Evolutionary conservation across 2,113 vertebrate species (phyloP).

Genomic region (Ciconia stormi): DNA sequence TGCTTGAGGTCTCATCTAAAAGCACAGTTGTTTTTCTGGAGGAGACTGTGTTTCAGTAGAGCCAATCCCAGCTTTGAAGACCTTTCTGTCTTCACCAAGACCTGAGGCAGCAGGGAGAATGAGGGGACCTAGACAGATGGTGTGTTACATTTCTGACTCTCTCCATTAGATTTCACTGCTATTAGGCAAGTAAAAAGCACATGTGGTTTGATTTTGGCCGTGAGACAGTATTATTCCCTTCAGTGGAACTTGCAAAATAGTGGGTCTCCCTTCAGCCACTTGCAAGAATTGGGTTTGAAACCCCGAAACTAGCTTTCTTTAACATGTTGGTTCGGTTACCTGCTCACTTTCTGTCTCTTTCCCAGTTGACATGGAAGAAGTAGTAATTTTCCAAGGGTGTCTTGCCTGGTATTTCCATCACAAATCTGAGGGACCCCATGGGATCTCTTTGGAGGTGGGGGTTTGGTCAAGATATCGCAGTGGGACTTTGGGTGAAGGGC

Average conservation of each 20-base stretch:
- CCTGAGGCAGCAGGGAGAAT: neutral
- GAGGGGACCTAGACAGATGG: neutral
- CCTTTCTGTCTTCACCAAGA: neutral
- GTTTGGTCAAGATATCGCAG: accelerated
- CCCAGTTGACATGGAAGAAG: neutral
- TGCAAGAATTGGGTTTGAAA: neutral
- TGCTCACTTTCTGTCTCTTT: neutral
- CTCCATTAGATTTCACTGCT: neutral
- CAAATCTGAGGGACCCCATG: neutral
- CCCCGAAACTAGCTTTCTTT: neutral
- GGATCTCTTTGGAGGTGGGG: neutral
- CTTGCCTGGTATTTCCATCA: neutral
- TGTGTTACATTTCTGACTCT: neutral
- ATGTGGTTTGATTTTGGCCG: neutral
- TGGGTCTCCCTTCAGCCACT: neutral
- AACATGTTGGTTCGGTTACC: accelerated
- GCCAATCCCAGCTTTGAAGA: neutral
- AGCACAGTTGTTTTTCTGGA: neutral
- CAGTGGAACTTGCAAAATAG: neutral
- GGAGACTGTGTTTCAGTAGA: neutral
- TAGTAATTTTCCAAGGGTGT: neutral
- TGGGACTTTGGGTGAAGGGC: neutral
- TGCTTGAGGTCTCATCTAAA: neutral
- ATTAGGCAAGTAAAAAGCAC: neutral
- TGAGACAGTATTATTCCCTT: neutral